Conservation (phyloP, 2,888 invertebrate genomes). For the Machimus atricapillus region DNA sequence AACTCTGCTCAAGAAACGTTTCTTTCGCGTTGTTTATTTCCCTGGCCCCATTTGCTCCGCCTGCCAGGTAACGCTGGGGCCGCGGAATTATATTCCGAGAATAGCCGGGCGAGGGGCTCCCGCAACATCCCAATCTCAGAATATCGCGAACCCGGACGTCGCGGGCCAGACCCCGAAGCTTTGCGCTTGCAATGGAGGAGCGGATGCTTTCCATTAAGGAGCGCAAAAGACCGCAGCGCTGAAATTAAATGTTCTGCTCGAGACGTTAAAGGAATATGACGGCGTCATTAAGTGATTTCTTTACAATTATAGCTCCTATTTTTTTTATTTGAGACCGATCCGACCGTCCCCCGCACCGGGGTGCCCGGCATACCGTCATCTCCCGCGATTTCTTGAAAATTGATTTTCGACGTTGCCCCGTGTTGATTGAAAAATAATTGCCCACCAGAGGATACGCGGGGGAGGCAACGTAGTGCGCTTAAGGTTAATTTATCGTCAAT, state of each 20-base stretch:
- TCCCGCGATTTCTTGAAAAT: conserved; percentile 41
- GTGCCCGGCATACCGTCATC: background rate
- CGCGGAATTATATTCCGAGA: background rate
- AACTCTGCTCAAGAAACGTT: conserved; percentile 35
- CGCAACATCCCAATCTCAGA: background rate
- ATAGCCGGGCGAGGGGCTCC: background rate
- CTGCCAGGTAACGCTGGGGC: background rate
- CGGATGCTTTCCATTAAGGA: background rate
- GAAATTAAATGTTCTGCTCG: conserved; percentile 42
- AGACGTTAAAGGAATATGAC: conserved; percentile 45
- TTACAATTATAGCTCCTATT: conserved; percentile 44
- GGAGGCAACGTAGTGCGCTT: conserved; percentile 5
- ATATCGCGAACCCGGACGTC: background rate
- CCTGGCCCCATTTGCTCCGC: background rate
- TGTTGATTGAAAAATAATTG: conserved; percentile 48
- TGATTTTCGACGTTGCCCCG: conserved; percentile 42
- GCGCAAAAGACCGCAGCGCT: background rate
- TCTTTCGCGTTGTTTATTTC: conserved; percentile 13
- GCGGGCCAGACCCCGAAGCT: background rate
- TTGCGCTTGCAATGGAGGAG: background rate
- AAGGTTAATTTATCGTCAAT: conserved; percentile 42
- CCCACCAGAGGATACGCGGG: conserved; percentile 44
- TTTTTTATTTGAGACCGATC: background rate
- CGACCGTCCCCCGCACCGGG: background rate
- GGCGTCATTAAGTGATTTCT: conserved; percentile 48